These are phyloP conservation scores for Galaxias olidus DNA, from an alignment of 2,797 vertebrate species.

Conservation along the genomic window DNA sequence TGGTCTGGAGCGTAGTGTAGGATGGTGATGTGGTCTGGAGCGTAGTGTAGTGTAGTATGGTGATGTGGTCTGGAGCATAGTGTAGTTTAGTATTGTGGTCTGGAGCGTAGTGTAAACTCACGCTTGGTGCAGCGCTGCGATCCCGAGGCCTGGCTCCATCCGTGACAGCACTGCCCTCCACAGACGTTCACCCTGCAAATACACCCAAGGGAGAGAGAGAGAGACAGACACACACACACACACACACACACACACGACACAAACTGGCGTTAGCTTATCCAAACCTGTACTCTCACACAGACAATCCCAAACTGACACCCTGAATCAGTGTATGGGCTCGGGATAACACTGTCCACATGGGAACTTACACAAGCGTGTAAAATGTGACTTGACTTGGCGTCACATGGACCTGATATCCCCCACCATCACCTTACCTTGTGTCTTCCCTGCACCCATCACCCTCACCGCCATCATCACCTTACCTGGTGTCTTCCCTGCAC, in stretches of 20 bases:
- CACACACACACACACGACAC: not conserved
- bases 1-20: not conserved
- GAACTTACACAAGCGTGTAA: no score
- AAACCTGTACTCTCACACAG: not conserved
- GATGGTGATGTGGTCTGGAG: constrained; percentile 2
- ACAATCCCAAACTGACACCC: constrained; percentile 9
- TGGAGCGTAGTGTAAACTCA: constrained; percentile 74
- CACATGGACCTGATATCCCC: no score
- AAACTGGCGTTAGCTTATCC: not conserved
- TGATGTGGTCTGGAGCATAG: constrained; percentile 5
- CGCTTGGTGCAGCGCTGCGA: constrained; percentile 96
- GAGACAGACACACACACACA: constrained; percentile 1
- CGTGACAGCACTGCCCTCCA: constrained; percentile 95
- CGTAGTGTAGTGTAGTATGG: not conserved
- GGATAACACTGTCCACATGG: no score
- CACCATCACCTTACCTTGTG: no score
- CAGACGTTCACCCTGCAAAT: constrained; percentile 91
- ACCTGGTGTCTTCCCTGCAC: constrained; percentile 5
- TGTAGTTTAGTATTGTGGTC: constrained; percentile 20
- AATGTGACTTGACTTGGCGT: no score
- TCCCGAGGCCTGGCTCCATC: constrained; percentile 90
- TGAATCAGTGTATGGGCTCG: no score
- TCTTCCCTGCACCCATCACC: no score
- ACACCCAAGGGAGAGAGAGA: constrained; percentile 34
- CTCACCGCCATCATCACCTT: not conserved